Base-by-base conservation (phyloP, 2,888 invertebrate genomes). In the Dinocampus coccinellae region DNA sequence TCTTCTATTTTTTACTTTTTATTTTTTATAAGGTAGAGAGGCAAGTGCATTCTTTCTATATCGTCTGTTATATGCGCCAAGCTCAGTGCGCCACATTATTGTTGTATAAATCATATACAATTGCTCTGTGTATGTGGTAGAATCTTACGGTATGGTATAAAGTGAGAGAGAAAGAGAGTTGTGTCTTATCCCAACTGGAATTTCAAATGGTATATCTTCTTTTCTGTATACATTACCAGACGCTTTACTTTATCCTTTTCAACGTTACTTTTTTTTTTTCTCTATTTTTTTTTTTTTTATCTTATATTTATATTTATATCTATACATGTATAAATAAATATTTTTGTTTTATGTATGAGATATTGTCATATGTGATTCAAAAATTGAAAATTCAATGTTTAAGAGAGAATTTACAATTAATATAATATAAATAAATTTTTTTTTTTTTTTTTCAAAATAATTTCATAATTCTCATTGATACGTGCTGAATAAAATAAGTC, bases 91-190 rank as follows among this genome's bases (percentile, higher is more conserved):
- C 47, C 58, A 58, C 63, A 73, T 73, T 73, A 73, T 73, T 73
- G 66, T 69, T 73, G 66, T 70, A 73, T 73, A 73, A 73, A 73
- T 73, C 73, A 73, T 66, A 29, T 61, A 69, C 66, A 73, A 70
- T 58, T 53, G 29, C 55, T 36, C 36, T 42, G 34, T 9, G 39
- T 36, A 52, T 33, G n/a, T 60, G 22, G 13, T 53, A 26, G 13
- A 67, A 61, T 26, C 61, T 47, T 11, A 16, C 3, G 7, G 20
- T 16, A n/a, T n/a, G n/a, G n/a, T 7, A n/a, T 4, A n/a, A 16
- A 9, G 16, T 3, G 16, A n/a, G 16, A 7, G n/a, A 29, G 11
- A 26, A 13, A 2, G 57, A 57, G 22, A 22, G 4, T 53, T n/a
- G 53, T 22, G 47, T 67, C 47, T 67, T 68, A 68, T 68, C 47